Conservation (phyloP, 2,888 invertebrate species). For the Tenthredo livida region DNA sequence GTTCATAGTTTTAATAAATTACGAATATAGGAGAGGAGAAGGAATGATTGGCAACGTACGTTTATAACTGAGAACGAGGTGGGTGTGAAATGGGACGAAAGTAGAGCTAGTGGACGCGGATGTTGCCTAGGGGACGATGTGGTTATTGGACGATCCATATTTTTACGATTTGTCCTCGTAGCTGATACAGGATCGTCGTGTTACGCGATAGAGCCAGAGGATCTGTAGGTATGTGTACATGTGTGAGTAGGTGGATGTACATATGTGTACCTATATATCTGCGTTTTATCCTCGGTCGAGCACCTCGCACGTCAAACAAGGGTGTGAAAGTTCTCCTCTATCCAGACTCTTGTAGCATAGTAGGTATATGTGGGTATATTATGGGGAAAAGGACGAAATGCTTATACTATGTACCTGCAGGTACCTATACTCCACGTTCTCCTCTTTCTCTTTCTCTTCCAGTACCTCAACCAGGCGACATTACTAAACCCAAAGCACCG, state of each 20-base stretch:
- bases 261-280: not conserved
- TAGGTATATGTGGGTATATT: not conserved
- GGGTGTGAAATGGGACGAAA: not conserved
- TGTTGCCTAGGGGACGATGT: not conserved
- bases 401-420: not conserved
- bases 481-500: slow-evolving; percentile 28
- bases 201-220: not conserved
- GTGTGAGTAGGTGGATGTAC: not conserved
- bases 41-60: no score
- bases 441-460: not conserved
- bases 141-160: not conserved
- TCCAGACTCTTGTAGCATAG: not conserved
- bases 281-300: not conserved
- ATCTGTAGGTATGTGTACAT: not conserved
- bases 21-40: no score
- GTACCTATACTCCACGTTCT: not conserved
- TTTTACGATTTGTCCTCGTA: not conserved
- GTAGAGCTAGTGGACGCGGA: not conserved
- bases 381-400: not conserved
- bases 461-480: not conserved
- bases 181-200: not conserved
- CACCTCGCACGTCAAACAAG: not conserved
- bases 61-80: not conserved
- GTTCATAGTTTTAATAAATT: no score
- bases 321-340: not conserved